A percentile compares a stretch with the other conserved stretches of the same genome.
Conservation (phyloP, 2,797 vertebrate species). For the Poecilia velifera region DNA sequence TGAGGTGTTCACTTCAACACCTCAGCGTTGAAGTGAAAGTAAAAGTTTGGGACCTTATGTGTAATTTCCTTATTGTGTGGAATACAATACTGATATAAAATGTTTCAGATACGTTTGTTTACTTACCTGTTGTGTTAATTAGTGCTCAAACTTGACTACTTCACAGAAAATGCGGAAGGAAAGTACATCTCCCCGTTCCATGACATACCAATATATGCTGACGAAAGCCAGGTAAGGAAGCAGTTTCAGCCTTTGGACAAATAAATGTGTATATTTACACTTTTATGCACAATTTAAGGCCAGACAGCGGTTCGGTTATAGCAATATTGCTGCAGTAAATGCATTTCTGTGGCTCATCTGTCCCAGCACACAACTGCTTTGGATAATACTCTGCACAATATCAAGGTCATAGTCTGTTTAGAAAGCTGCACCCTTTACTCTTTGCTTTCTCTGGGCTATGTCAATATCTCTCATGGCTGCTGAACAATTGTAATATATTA, state of each 20-base stretch:
- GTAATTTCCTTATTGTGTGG: background rate
- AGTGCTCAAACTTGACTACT: conserved; percentile 24
- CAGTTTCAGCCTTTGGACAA: conserved; percentile 1
- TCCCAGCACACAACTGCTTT: background rate
- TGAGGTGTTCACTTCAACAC: background rate
- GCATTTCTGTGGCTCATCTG: background rate
- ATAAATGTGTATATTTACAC: background rate
- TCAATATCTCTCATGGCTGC: conserved; percentile 25
- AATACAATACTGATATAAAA: background rate
- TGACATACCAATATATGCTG: conserved; percentile 90
- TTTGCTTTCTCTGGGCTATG: conserved; percentile 28
- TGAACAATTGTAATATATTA: conserved; percentile 38
- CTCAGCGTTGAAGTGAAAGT: conserved; percentile 1
- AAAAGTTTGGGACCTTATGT: background rate
- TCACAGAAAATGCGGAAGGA: conserved; percentile 89
- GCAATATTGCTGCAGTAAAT: background rate
- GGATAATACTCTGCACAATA: conserved; percentile 5
- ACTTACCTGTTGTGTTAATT: background rate
- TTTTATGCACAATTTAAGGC: background rate
- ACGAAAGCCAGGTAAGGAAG: conserved; percentile 83
- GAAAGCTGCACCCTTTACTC: conserved; percentile 58
- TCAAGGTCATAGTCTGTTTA: conserved; percentile 50
- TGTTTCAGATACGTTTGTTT: background rate
- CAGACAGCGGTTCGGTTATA: background rate
- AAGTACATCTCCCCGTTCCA: conserved; percentile 95